Evolutionary conservation across 2,113 vertebrate species (phyloP).

Genomic region (Pterophyllum scalare): DNA sequence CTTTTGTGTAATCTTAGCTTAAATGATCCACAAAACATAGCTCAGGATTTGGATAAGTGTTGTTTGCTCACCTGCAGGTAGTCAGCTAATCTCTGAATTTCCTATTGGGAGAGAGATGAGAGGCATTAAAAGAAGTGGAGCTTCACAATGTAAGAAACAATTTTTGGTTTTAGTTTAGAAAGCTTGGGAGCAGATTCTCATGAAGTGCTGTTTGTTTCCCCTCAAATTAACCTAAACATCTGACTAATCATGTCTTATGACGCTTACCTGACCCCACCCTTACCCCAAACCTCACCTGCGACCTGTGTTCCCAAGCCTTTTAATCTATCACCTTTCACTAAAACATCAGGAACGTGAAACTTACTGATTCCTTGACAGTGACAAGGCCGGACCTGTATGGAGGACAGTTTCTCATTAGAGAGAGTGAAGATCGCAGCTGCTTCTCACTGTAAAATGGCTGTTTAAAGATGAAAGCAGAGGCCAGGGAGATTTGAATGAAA

Average conservation of each 20-base stretch:
- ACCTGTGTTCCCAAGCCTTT: background rate
- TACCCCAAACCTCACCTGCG: background rate
- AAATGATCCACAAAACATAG: background rate
- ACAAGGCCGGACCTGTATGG: conserved; percentile 73
- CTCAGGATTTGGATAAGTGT: background rate
- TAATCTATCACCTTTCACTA: background rate
- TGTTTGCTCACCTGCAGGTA: conserved; percentile 78
- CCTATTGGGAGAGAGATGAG: conserved; percentile 59
- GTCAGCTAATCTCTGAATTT: conserved; percentile 74
- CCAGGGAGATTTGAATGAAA: conserved; percentile 6
- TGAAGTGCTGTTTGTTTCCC: background rate
- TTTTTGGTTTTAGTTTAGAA: rapidly evolving
- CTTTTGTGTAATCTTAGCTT: background rate
- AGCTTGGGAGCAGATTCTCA: background rate
- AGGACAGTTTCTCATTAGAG: background rate
- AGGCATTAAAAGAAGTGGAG: background rate
- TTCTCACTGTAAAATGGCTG: rapidly evolving
- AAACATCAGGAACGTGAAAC: conserved; percentile 31
- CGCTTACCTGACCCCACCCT: background rate
- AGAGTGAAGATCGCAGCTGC: background rate
- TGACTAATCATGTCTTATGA: background rate
- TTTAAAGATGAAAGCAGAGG: background rate
- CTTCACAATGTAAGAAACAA: rapidly evolving
- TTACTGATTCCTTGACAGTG: conserved; percentile 77
- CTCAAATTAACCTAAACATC: background rate